These are phyloP conservation scores for Magallana nippona DNA, from an alignment of 2,888 invertebrate species.

Conservation along the genomic window DNA sequence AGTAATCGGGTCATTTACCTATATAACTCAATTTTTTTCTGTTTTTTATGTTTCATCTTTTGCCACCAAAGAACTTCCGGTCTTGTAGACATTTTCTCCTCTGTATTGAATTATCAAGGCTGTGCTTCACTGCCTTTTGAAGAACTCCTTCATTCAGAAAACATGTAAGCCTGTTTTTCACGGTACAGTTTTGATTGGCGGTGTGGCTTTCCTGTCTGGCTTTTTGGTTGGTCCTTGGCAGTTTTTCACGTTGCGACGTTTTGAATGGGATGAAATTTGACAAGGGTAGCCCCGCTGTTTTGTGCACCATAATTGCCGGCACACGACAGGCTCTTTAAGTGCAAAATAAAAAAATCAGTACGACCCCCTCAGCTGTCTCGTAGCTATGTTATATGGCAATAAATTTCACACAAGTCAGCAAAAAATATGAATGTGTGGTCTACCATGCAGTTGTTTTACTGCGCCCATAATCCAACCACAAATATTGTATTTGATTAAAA, in stretches of 20 bases:
- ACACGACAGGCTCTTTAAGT: constrained; percentile 33
- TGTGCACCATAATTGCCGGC: constrained; percentile 22
- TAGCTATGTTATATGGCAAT: constrained; percentile 2
- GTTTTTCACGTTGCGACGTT: not conserved
- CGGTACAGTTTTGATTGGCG: constrained; percentile 29
- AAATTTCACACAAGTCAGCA: constrained; percentile 28
- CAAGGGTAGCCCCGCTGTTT: constrained; percentile 1
- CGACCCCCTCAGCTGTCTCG: not conserved
- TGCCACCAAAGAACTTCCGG: constrained; percentile 11
- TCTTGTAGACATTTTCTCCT: constrained; percentile 9
- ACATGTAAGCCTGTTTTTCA: constrained; percentile 8
- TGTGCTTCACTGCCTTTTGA: constrained; percentile 23
- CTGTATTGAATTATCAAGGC: constrained; percentile 20
- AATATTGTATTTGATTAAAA: too few species aligned
- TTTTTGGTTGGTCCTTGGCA: constrained; percentile 15
- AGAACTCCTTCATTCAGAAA: constrained; percentile 10
- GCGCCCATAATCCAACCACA: too few species aligned
- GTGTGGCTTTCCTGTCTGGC: constrained; percentile 21
- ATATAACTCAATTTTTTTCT: not conserved
- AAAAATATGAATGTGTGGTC: constrained; percentile 6
- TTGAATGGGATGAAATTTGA: constrained; percentile 32
- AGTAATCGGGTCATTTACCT: not conserved
- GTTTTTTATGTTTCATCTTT: not conserved
- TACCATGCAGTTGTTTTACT: not conserved
- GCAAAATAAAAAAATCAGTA: not conserved